phyloP scores from a whole-genome alignment of 2,888 invertebrate genomes.

The Lucinisca nassula region DNA sequence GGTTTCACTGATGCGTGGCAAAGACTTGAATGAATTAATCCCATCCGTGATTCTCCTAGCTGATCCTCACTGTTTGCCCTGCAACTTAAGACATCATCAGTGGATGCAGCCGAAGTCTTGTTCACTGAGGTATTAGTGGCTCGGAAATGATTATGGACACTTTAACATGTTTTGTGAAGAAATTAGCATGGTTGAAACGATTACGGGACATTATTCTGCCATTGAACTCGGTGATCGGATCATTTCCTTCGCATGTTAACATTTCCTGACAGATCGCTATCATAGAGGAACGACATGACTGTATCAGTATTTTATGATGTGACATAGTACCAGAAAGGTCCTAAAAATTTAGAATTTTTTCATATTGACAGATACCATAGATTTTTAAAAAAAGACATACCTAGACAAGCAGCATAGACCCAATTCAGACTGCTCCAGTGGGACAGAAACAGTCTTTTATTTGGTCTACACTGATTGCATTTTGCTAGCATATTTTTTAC shows the following conservation, averaged over 20 bases:
- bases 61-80: no score
- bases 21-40: background rate
- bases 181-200: conserved; percentile 8
- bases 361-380: no score
- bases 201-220: conserved; percentile 6
- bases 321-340: conserved; percentile 52
- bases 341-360: no score
- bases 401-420: no score
- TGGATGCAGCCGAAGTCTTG: no score
- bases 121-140: background rate
- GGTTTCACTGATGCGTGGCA: background rate
- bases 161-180: conserved; percentile 16
- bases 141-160: background rate
- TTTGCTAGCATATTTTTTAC: no score
- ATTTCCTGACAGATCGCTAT: background rate
- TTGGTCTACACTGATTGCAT: no score
- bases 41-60: no score
- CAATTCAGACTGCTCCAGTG: no score
- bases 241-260: background rate
- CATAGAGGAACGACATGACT: background rate
- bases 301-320: conserved; percentile 57
- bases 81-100: no score
- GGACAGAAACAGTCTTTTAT: no score
- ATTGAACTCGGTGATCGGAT: background rate
- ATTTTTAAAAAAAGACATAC: no score